A percentile compares a stretch with the other conserved stretches of the same genome.
Conservation (phyloP, 2,888 invertebrate species). For the Chrysina gloriosa region DNA sequence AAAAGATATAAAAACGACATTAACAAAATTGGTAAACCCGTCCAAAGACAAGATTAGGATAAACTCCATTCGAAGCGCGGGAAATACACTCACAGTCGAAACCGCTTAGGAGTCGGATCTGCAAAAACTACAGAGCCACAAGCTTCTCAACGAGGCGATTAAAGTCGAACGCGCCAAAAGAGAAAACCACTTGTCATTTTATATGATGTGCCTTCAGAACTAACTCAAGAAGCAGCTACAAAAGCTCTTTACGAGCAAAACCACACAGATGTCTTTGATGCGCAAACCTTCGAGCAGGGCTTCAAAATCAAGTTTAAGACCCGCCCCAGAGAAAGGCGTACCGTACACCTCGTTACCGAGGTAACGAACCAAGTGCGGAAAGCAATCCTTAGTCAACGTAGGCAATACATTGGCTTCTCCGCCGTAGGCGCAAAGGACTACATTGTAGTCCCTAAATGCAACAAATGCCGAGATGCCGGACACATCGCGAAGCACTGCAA, state of each 20-base stretch:
- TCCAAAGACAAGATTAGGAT: slow-evolving; percentile 18
- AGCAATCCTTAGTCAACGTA: neutral
- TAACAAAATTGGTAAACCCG: neutral
- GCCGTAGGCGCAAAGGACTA: slow-evolving; percentile 1
- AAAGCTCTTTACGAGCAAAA: slow-evolving; percentile 31
- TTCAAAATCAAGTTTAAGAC: slow-evolving; percentile 38
- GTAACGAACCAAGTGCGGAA: neutral
- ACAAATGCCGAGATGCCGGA: neutral
- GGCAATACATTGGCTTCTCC: slow-evolving; percentile 18
- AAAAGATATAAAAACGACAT: neutral
- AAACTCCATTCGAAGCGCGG: neutral
- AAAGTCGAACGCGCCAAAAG: neutral
- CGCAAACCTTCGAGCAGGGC: slow-evolving; percentile 6
- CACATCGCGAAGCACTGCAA: slow-evolving; percentile 19
- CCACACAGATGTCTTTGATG: neutral
- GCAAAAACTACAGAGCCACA: neutral
- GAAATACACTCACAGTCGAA: neutral
- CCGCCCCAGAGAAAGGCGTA: slow-evolving; percentile 22
- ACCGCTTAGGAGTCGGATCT: neutral
- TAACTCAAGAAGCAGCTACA: neutral
- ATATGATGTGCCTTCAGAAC: slow-evolving; percentile 2
- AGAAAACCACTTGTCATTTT: slow-evolving; percentile 26
- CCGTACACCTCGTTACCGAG: slow-evolving; percentile 27
- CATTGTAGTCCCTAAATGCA: neutral
- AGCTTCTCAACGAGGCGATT: neutral